phyloP scores from a whole-genome alignment of 2,797 vertebrate species.

The Pipistrellus pygmaeus region DNA sequence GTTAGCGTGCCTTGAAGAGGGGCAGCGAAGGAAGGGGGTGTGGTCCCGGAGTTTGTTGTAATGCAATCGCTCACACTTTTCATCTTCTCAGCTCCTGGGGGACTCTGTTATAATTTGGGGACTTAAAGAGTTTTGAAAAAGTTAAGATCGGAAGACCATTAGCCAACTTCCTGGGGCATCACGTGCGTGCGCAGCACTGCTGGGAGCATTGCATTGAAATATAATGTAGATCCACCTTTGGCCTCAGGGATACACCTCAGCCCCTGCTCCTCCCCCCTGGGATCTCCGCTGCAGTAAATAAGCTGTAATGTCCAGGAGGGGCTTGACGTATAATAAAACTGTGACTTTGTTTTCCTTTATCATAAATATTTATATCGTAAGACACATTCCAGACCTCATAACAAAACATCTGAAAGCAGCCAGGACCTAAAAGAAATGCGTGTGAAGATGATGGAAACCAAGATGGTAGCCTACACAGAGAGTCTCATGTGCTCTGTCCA shows the following conservation, averaged over 20 bases:
- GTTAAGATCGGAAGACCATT: not conserved
- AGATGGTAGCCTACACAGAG: not conserved
- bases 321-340: constrained; percentile 55
- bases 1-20: constrained; percentile 6
- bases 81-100: not conserved
- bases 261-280: not conserved
- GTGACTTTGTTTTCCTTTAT: constrained; percentile 65
- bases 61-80: constrained; percentile 53
- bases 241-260: not conserved
- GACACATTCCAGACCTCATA: constrained; percentile 43
- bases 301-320: not conserved
- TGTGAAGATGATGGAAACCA: constrained; percentile 58
- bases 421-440: constrained; percentile 18
- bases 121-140: constrained; percentile 17
- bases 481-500: not conserved
- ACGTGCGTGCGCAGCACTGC: not conserved
- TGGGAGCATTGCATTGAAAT: not conserved
- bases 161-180: constrained; percentile 2
- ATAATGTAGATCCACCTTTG: not conserved
- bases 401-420: constrained; percentile 51
- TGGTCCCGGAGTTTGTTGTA: constrained; percentile 7
- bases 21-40: not conserved
- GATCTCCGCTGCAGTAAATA: constrained; percentile 29
- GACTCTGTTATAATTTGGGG: not conserved
- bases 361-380: constrained; percentile 72